Base-by-base conservation (phyloP, 2,888 invertebrate species). In the Siphlonurus alternatus region DNA sequence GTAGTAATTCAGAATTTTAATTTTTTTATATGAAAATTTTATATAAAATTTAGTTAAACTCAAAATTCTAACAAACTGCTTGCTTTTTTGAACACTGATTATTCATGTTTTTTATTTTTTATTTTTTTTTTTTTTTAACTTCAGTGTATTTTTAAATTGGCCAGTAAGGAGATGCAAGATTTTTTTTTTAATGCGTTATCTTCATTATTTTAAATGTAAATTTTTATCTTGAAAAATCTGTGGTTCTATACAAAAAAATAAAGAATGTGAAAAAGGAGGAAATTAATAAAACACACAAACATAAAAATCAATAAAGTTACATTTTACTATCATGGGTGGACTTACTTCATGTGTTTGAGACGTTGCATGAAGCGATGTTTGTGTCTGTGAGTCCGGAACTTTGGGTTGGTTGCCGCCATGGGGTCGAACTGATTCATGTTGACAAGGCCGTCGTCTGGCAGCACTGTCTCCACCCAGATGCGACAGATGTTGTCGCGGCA, bases 401-500 rank as follows among this genome's bases (percentile, higher is more conserved):
- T 78, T 24, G 79, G 78, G 71, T 78, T 76, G 61, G 78, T 76
- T 15, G 76, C 75, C 22, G 79, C 76, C 62, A 76, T 73, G 2
- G 79, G 77, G 69, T 85, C 84, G 69, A 84, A 78, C 72, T 84
- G 83, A 51, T 80, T 79, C 72, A 83, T 76, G 71, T 82, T 88
- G 23, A 88, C 86, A 67, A 89, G 83, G 64, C 96, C 96, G 79
- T 97, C 96, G 74, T 97, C 96, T 0, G 97, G 96, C 68, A 97
- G 81, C 66, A 96, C 87, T 0, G 97, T 98, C 79, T 99, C 98
- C 63, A 94, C 92, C 99, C 99, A 99, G 70, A 99, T 86, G 69
- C 99, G 88, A 74, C 97, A 98, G 71, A 99, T 98, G 78, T 98
- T 97, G 78, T 99, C 99, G 73, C 91, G 85, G 76, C 97, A 98